Evolutionary conservation across 2,888 invertebrate species (phyloP).

Genomic region (Drosophila hamatofila): DNA sequence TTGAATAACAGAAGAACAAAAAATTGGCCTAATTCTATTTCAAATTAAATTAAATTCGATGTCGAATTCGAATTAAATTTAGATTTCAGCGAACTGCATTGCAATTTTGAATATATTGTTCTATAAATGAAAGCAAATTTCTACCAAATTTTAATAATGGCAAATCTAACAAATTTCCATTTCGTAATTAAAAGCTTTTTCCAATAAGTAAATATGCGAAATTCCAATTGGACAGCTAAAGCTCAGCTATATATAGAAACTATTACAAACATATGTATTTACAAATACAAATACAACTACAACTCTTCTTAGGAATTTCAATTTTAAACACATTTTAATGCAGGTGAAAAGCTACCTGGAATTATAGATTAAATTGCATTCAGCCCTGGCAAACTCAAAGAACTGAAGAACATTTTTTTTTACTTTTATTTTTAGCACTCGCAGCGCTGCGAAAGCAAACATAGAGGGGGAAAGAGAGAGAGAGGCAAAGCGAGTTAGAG

Average conservation of each 20-base stretch:
- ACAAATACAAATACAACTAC: no score
- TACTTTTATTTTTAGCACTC: slow-evolving; percentile 49
- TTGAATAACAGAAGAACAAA: neutral
- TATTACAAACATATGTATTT: no score
- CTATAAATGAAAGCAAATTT: neutral
- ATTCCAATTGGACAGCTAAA: neutral
- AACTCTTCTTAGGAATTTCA: neutral
- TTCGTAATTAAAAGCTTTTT: neutral
- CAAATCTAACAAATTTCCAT: neutral
- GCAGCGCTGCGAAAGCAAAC: slow-evolving; percentile 20
- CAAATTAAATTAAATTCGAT: slow-evolving; percentile 1
- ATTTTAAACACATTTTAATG: neutral
- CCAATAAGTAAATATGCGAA: neutral
- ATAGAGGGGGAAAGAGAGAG: neutral
- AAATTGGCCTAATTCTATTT: slow-evolving; percentile 25
- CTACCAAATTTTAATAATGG: neutral
- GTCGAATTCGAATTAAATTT: slow-evolving; percentile 11
- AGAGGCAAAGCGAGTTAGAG: neutral
- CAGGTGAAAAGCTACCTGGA: slow-evolving; percentile 8
- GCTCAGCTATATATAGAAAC: neutral
- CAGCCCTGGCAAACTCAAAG: slow-evolving; percentile 11
- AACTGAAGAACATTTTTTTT: slow-evolving; percentile 18
- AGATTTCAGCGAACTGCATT: neutral
- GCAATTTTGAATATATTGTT: neutral
- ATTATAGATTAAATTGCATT: slow-evolving; percentile 1